Percentiles rank a stretch among this genome's conserved stretches.
phyloP scores from a whole-genome alignment of 2,113 vertebrate species.

The Peromyscus maniculatus region DNA sequence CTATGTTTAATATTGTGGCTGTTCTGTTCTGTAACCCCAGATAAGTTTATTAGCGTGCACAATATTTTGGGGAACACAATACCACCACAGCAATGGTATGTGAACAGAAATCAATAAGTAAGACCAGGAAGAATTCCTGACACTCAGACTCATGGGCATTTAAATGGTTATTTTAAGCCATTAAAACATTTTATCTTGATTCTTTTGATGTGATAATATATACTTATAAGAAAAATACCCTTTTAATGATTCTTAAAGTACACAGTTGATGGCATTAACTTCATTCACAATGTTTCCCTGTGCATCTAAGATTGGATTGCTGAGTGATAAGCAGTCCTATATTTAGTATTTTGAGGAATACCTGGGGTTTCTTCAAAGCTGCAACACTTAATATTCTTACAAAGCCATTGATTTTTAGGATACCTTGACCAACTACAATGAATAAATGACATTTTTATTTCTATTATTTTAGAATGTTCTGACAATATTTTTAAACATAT shows the following conservation, averaged over 20 bases:
- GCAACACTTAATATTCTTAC: background rate
- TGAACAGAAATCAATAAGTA: background rate
- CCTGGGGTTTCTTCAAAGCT: background rate
- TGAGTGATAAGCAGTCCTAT: background rate
- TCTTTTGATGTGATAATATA: background rate
- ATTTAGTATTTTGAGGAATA: background rate
- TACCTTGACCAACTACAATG: background rate
- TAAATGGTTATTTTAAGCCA: background rate
- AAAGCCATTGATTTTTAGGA: background rate
- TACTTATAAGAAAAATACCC: background rate
- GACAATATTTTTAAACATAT: background rate
- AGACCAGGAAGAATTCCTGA: background rate
- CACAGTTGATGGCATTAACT: background rate
- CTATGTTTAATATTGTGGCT: too few species aligned
- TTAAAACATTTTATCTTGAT: background rate
- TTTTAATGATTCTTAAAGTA: background rate
- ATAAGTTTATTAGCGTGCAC: too few species aligned
- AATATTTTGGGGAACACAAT: too few species aligned
- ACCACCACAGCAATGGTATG: too few species aligned
- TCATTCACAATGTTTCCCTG: background rate
- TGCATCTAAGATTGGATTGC: background rate
- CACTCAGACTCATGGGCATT: background rate
- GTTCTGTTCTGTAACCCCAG: too few species aligned
- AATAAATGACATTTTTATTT: conserved; percentile 7
- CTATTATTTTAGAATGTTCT: background rate